These are phyloP conservation scores for Zootermopsis nevadensis DNA, from an alignment of 2,888 invertebrate species.

Conservation along the genomic window DNA sequence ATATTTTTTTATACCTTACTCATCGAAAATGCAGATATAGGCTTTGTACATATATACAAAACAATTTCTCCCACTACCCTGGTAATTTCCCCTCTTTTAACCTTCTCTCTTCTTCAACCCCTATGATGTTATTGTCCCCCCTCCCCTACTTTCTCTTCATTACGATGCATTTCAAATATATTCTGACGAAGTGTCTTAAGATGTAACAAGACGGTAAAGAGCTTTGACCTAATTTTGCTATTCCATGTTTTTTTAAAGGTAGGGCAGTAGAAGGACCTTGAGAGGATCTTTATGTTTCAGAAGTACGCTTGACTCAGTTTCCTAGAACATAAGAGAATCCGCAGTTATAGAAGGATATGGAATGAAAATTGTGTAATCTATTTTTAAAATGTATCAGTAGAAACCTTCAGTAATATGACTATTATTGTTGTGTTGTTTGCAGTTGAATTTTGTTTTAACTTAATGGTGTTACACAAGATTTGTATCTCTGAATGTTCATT, in stretches of 20 bases:
- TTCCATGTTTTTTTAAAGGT: background rate
- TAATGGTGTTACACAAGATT: no score
- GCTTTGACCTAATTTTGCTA: background rate
- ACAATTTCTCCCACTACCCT: conserved; percentile 22
- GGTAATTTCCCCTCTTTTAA: conserved; percentile 2
- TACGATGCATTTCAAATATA: conserved; percentile 34
- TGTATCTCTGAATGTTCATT: no score
- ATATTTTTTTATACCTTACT: conserved; percentile 34
- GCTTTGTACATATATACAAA: background rate
- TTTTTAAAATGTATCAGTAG: no score
- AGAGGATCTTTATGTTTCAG: no score
- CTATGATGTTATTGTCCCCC: conserved; percentile 14
- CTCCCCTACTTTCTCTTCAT: background rate
- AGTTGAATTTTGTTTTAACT: no score
- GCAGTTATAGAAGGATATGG: no score
- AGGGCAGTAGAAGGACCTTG: background rate
- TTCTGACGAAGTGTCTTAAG: background rate
- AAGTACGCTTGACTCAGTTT: no score
- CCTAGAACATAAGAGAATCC: no score
- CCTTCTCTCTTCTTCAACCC: conserved; percentile 5
- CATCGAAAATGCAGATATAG: conserved; percentile 29
- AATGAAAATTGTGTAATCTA: no score
- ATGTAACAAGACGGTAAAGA: background rate
- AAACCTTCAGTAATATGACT: no score
- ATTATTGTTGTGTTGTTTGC: no score